Base-by-base conservation (phyloP, 1,140 invertebrate species). In the Trichoplusia ni region DNA sequence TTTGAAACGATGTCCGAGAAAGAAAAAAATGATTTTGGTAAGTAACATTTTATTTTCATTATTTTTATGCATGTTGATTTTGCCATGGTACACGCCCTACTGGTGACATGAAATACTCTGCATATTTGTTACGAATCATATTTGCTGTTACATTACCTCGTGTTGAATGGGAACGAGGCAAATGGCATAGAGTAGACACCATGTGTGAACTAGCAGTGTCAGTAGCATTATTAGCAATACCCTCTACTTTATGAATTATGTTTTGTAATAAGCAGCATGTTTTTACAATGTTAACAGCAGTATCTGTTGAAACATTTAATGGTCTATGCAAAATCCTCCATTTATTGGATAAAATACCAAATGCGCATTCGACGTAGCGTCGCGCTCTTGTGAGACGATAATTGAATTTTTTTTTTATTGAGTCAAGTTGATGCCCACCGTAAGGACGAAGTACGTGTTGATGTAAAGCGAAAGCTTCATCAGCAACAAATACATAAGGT, bases 301-400 rank as follows among this genome's bases (percentile, higher is more conserved):
- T 40, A 38, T 79, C 64, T 59, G 58, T 60, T 61, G 54, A 18
- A 62, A 77, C 66, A 63, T 73, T 49, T 42, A 85, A 73, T 18
- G 71, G 37, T 59, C 56, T 70, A 35, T 68, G 60, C 23, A 91
- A 84, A 47, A 91, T 79, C 46, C 82, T 66, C 84, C 82, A 91
- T 64, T 84, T 85, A 46, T 77, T 73, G 16, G 75, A 70, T 23
- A 91, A 49, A 27, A 91, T 83, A n/a, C 84, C 90, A 75, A 90
- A 90, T 1, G 82, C 59, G 70, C 87, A 86, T 76, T 91, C 90
- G 4, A 90, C 75, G 35, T 71, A 69, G 44, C 82, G 37, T 71
- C 84, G 69, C 13, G 86, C 90, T 67, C 87, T 69, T 62, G 72
- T 82, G 13, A 90, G 67, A 65, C 86, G 75, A 65, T 87, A 86